phyloP scores from a whole-genome alignment of 2,113 vertebrate genomes.

The Damaliscus lunatus region DNA sequence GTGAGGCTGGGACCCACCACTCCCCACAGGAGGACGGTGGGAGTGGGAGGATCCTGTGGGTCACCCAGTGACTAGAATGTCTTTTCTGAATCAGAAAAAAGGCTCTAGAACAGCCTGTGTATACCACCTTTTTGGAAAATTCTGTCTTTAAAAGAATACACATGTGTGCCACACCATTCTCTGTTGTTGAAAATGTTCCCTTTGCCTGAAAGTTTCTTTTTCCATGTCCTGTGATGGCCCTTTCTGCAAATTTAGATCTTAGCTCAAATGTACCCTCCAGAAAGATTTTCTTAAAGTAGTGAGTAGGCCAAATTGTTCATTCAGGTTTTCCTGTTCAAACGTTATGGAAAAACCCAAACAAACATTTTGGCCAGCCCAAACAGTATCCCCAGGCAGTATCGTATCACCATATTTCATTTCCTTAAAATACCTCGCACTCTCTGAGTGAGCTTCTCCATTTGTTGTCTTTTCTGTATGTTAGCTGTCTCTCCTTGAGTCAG shows the following conservation, averaged over 20 bases:
- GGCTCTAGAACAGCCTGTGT: neutral
- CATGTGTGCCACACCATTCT: neutral
- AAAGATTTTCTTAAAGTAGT: neutral
- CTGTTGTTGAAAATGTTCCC: neutral
- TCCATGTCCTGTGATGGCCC: neutral
- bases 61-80: neutral
- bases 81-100: neutral
- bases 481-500: neutral
- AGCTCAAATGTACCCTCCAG: neutral
- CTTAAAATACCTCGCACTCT: neutral
- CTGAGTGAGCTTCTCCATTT: neutral
- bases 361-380: neutral
- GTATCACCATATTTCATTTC: neutral
- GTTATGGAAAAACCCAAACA: neutral
- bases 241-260: neutral
- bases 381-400: neutral
- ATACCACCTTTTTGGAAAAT: neutral
- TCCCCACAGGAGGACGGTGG: neutral
- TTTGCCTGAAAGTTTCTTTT: slow-evolving; percentile 1
- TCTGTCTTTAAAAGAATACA: neutral
- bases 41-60: no score
- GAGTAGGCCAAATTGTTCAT: neutral
- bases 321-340: neutral
- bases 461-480: neutral
- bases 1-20: neutral